Evolutionary conservation across 1,140 invertebrate genomes (phyloP).

Genomic region (Metopolophium dirhodum): DNA sequence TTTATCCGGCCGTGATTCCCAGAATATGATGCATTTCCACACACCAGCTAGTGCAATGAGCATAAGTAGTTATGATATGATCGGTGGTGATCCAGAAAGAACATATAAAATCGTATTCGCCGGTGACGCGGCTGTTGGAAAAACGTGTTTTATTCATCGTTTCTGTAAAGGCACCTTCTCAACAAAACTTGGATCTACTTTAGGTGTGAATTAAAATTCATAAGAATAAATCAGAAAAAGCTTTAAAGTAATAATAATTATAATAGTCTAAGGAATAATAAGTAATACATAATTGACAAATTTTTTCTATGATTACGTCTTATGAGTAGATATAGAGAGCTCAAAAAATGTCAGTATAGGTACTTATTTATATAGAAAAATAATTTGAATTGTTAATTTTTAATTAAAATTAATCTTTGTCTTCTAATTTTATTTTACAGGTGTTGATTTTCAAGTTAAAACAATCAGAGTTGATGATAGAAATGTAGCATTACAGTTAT

Average conservation of each 20-base stretch:
- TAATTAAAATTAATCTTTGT: not conserved
- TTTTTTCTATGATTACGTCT: not conserved
- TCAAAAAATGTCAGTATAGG: not conserved
- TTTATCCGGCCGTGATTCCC: conserved; percentile 39
- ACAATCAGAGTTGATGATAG: conserved; percentile 69
- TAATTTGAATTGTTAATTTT: not conserved
- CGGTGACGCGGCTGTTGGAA: conserved; percentile 74
- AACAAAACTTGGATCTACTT: conserved; percentile 69
- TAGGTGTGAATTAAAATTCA: conserved; percentile 65
- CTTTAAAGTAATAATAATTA: not conserved
- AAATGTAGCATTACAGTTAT: conserved; percentile 71
- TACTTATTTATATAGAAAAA: not conserved
- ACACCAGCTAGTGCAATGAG: conserved; percentile 27
- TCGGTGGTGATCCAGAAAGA: conserved; percentile 66
- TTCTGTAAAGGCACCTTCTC: conserved; percentile 70
- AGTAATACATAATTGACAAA: not conserved
- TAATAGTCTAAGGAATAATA: not conserved
- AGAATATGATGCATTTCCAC: not conserved
- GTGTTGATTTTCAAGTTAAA: conserved; percentile 74
- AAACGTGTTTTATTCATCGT: conserved; percentile 72
- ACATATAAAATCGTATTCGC: conserved; percentile 73
- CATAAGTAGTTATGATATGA: conserved; percentile 61
- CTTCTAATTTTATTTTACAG: conserved; percentile 61
- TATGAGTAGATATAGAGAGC: not conserved
- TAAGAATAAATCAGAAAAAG: not conserved